Conservation (phyloP, 2,888 invertebrate genomes). For the Hesperia comma region DNA sequence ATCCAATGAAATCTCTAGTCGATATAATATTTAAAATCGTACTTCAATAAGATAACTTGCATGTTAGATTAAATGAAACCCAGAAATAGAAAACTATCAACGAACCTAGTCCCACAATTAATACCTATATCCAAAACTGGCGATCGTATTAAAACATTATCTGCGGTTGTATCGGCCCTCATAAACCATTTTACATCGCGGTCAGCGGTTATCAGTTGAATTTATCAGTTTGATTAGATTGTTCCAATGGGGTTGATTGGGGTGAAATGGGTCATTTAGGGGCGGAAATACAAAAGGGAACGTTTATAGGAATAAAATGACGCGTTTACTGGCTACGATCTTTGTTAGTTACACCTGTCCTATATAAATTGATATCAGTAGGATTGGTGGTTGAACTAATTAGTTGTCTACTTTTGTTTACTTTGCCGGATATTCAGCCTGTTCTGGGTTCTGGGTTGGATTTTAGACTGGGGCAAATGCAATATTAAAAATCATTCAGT, state of each 20-base stretch:
- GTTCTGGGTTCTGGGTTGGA: too few relatives aligned
- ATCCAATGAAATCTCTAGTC: too few relatives aligned
- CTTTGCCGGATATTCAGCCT: neutral
- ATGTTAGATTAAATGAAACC: too few relatives aligned
- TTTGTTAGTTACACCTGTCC: constrained; percentile 43
- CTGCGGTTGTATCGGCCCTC: constrained; percentile 30
- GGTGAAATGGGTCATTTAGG: constrained; percentile 38
- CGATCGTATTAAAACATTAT: constrained; percentile 34
- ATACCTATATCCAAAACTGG: neutral
- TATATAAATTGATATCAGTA: constrained; percentile 38
- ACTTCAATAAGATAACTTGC: too few relatives aligned
- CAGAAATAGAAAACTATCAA: too few relatives aligned
- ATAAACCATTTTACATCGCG: constrained; percentile 42
- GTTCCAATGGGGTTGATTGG: constrained; percentile 37
- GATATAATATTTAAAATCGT: too few relatives aligned
- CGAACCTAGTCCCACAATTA: neutral
- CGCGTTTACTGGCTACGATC: constrained; percentile 13
- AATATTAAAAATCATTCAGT: too few relatives aligned
- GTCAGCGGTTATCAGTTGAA: constrained; percentile 36
- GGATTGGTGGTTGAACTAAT: neutral
- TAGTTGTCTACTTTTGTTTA: neutral
- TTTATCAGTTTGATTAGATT: constrained; percentile 40
- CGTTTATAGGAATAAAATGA: constrained; percentile 38
- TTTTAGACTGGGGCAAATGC: too few relatives aligned
- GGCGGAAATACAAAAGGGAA: constrained; percentile 40